Evolutionary conservation across 2,888 invertebrate genomes (phyloP).

Genomic region (Macaria liturata): DNA sequence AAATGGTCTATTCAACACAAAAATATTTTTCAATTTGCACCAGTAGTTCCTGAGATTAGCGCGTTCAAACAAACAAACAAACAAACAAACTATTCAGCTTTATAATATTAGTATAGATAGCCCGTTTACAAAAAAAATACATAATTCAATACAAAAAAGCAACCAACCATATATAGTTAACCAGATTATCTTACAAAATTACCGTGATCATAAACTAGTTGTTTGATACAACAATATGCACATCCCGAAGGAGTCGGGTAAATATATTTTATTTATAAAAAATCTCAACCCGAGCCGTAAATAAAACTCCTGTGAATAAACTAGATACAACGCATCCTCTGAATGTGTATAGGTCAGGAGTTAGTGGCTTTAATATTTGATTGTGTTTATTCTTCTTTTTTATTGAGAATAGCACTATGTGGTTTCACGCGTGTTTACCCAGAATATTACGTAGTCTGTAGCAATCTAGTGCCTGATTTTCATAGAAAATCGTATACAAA

Average conservation of each 20-base stretch:
- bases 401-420: neutral
- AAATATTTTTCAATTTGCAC: too few species aligned
- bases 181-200: slow-evolving; percentile 11
- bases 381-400: neutral
- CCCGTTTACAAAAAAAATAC: too few species aligned
- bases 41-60: too few species aligned
- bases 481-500: too few species aligned
- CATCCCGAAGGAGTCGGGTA: slow-evolving; percentile 25
- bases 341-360: slow-evolving; percentile 28
- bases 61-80: too few species aligned
- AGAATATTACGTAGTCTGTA: too few species aligned
- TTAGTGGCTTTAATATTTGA: neutral
- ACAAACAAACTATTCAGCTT: too few species aligned
- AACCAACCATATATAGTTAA: neutral
- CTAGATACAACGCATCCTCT: slow-evolving; percentile 44
- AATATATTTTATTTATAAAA: slow-evolving; percentile 37
- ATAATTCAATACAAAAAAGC: too few species aligned
- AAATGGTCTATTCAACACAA: too few species aligned
- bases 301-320: slow-evolving; percentile 39
- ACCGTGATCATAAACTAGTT: slow-evolving; percentile 16
- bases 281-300: slow-evolving; percentile 34
- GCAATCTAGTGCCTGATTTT: too few species aligned
- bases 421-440: too few species aligned
- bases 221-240: slow-evolving; percentile 13
- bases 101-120: too few species aligned